phyloP scores from a whole-genome alignment of 2,113 vertebrate species.

The Chloropsis cyanopogon region DNA sequence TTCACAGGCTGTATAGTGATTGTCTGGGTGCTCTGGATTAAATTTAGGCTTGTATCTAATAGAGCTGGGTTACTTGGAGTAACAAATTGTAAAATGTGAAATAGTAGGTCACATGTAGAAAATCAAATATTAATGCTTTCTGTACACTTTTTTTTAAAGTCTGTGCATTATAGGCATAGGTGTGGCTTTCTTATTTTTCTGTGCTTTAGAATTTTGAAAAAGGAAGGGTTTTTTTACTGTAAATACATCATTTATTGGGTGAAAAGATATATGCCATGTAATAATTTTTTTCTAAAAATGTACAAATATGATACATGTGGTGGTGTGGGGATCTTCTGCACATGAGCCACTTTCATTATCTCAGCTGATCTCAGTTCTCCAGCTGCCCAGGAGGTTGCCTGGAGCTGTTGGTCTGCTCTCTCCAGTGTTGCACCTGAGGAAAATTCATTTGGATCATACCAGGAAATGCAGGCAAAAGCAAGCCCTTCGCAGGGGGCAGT shows the following conservation, averaged over 20 bases:
- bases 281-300: background rate
- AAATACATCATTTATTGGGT: background rate
- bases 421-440: background rate
- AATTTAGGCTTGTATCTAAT: background rate
- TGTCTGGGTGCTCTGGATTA: background rate
- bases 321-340: background rate
- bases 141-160: background rate
- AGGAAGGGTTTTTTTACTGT: background rate
- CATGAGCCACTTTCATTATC: accelerated
- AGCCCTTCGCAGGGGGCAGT: background rate
- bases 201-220: background rate
- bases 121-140: background rate
- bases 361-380: background rate
- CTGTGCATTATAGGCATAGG: background rate
- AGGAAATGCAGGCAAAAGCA: background rate
- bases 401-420: background rate
- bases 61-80: background rate
- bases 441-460: background rate
- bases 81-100: background rate
- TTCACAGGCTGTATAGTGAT: background rate
- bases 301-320: accelerated
- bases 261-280: background rate
- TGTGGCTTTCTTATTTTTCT: background rate
- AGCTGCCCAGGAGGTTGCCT: background rate
- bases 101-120: background rate